Base-by-base conservation (phyloP, 2,113 vertebrate genomes). In the Ascaphus truei region DNA sequence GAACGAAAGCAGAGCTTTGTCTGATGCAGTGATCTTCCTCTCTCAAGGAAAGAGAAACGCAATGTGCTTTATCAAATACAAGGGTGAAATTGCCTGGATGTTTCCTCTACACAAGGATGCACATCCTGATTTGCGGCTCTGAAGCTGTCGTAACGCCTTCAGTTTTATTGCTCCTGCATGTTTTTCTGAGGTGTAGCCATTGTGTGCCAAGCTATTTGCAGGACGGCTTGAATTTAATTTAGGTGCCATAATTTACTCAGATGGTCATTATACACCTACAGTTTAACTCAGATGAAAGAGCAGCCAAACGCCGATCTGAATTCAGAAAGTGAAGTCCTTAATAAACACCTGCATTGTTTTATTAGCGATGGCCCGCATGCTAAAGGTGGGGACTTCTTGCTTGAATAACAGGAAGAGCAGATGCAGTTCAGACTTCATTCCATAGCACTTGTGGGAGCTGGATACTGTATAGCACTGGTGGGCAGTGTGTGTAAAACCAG, bases 321-420 rank as follows among this genome's bases (percentile, higher is more conserved):
- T 58, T 77, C 65, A 84, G 73, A 55, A 81, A 29, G 0, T 58
- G 37, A 47, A 34, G 7, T 76, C 75, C 41, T 67, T 77, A 7
- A 53, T 75, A 50, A 84, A 83, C 13, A 77, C 22, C 0, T 83
- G 80, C 13, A 95, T 84, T 0, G 91, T 93, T 53, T 80, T 85
- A 13, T 84, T 84, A 62, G 92, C 91, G 33, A 94, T 74, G 1
- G 83, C 73, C 2, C 88, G 85, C n/a, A 95, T 79, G 2, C 88
- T 88, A 13, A 93, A 91, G 1, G 88, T 92, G 12, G 94, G 94
- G 7, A 90, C 89, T 3, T 89, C 83, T 7, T 86, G 81, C 1
- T 82, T 83, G 3, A 85, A 37, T 15, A 94, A 79, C 51, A 95
- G 63, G 72, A 92, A 91, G 18, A 96, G 86, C 76, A 88, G 91